Percentiles rank a stretch among this genome's conserved stretches.
These are phyloP conservation scores for Dicyrtoma fusca DNA, from an alignment of 2,888 invertebrate genomes.

Conservation along the genomic window DNA sequence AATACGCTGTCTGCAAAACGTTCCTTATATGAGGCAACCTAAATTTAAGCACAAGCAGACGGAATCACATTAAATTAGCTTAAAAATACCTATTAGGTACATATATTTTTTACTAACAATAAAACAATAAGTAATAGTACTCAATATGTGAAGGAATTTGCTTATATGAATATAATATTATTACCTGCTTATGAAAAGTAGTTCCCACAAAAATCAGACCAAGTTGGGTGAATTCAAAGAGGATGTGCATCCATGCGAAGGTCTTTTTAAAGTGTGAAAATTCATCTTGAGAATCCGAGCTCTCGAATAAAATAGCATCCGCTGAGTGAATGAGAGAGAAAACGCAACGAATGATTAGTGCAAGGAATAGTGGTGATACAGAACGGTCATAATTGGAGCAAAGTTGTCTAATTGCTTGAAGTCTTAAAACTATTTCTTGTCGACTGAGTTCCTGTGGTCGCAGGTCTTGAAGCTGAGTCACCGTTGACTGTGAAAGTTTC, in stretches of 20 bases:
- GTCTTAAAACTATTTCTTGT: conserved; percentile 6
- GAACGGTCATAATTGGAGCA: neutral
- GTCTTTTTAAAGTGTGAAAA: neutral
- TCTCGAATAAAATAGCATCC: conserved; percentile 5
- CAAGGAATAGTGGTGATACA: neutral
- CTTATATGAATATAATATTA: neutral
- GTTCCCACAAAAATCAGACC: conserved; percentile 14
- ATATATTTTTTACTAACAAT: no score
- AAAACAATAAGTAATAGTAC: no score
- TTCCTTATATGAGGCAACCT: conserved; percentile 4
- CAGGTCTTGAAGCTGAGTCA: neutral
- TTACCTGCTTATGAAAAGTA: conserved; percentile 12
- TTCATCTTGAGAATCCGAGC: neutral
- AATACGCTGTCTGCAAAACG: neutral
- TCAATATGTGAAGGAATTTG: neutral
- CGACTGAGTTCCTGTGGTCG: neutral
- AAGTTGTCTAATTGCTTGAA: neutral
- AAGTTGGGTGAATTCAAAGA: conserved; percentile 20
- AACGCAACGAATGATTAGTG: conserved; percentile 2
- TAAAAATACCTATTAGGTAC: neutral
- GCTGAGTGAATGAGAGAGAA: conserved; percentile 32
- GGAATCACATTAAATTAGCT: neutral
- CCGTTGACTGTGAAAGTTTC: neutral
- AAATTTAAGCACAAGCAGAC: neutral
- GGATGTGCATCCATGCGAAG: conserved; percentile 16